Percentiles rank a stretch among this genome's conserved stretches.
Evolutionary conservation across 2,797 vertebrate genomes (phyloP).

Genomic region (Tapirus indicus): DNA sequence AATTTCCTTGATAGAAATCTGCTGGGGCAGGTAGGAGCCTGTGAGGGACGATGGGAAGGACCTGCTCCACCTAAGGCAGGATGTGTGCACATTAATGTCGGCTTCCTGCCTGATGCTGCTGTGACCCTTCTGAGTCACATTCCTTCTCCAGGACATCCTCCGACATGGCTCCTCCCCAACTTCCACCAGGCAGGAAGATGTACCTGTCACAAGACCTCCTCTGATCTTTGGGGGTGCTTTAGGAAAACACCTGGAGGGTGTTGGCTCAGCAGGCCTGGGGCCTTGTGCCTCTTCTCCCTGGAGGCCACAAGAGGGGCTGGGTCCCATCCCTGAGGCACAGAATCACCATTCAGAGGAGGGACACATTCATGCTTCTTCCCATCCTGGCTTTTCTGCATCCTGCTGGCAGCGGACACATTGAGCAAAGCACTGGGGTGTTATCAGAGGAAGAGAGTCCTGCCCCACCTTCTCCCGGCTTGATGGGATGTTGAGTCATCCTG

Average conservation of each 20-base stretch:
- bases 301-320: background rate
- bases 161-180: background rate
- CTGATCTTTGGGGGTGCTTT: constrained; percentile 22
- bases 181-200: constrained; percentile 59
- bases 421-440: background rate
- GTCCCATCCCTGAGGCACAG: background rate
- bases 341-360: background rate
- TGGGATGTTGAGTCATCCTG: background rate
- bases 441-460: background rate
- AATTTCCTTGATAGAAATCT: background rate
- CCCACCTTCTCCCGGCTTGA: background rate
- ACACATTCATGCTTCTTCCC: background rate
- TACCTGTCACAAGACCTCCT: constrained; percentile 49
- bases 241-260: constrained; percentile 53
- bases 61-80: too few relatives aligned
- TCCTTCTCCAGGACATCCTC: background rate
- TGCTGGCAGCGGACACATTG: background rate
- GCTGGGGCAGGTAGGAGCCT: background rate
- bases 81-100: too few relatives aligned
- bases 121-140: too few relatives aligned
- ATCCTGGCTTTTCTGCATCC: background rate
- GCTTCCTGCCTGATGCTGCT: too few relatives aligned
- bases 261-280: constrained; percentile 2
- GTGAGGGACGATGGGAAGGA: too few relatives aligned
- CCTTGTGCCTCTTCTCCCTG: background rate